Evolutionary conservation across 1,140 invertebrate species (phyloP).

Genomic region (Aculops lycopersici): DNA sequence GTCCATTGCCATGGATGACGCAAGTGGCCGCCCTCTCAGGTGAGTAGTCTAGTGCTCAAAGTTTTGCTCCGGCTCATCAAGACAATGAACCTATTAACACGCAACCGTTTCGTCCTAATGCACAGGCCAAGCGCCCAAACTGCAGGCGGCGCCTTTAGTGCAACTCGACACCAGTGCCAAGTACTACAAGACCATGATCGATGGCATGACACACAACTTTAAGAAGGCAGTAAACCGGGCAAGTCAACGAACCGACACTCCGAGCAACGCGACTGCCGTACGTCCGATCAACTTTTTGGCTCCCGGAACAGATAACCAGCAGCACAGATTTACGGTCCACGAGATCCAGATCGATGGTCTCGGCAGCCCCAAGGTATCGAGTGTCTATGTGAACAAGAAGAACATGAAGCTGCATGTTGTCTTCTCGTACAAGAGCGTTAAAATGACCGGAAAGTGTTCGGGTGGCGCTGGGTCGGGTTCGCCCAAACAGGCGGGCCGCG

Average conservation of each 20-base stretch:
- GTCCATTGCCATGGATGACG: no score
- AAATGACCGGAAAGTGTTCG: background rate
- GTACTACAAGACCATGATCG: background rate
- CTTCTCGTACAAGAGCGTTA: background rate
- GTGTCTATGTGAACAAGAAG: background rate
- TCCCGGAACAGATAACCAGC: background rate
- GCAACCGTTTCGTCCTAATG: no score
- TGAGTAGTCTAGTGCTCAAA: no score
- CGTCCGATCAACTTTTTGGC: no score
- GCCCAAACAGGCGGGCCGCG: background rate
- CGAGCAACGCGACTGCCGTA: background rate
- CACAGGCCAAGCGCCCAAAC: background rate
- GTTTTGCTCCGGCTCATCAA: no score
- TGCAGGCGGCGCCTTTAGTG: background rate
- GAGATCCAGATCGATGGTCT: background rate
- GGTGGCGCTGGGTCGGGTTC: no score
- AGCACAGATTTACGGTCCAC: background rate
- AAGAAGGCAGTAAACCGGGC: background rate
- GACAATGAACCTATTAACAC: no score
- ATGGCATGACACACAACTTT: background rate
- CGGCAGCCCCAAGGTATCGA: background rate
- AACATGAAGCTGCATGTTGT: background rate
- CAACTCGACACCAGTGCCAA: background rate
- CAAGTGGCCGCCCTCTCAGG: no score
- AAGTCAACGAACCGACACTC: background rate